phyloP scores from a whole-genome alignment of 2,797 vertebrate genomes.

The Hoplostethus atlanticus region DNA sequence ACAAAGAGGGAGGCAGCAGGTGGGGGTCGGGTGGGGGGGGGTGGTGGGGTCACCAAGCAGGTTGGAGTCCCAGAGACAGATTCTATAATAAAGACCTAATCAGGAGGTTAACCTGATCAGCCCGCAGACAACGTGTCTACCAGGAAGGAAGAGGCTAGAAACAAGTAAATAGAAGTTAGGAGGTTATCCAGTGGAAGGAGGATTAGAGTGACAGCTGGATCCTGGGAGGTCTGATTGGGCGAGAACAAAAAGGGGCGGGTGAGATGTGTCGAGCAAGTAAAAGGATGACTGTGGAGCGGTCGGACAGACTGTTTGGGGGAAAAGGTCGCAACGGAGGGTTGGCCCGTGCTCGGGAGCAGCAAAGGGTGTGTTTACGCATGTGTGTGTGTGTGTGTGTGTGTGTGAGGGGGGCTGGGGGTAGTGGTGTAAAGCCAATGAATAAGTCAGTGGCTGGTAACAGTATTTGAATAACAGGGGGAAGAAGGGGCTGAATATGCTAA shows the following conservation, averaged over 20 bases:
- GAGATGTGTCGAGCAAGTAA: constrained; percentile 49
- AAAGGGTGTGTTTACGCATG: constrained; percentile 41
- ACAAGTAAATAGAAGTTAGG: constrained; percentile 77
- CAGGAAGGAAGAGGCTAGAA: neutral
- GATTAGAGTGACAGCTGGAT: constrained; percentile 62
- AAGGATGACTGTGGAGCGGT: constrained; percentile 41
- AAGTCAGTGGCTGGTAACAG: constrained; percentile 92
- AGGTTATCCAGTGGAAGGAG: neutral
- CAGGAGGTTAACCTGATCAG: constrained; percentile 72
- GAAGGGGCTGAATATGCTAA: constrained; percentile 92
- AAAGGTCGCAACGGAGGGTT: constrained; percentile 13
- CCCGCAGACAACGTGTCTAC: constrained; percentile 46
- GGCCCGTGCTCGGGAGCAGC: neutral
- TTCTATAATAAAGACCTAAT: constrained; percentile 87
- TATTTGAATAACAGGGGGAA: constrained; percentile 80
- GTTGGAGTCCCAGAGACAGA: constrained; percentile 90
- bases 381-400: constrained; percentile 16
- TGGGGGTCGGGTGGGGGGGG: constrained; percentile 52
- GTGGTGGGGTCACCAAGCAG: constrained; percentile 87
- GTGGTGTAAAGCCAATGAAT: constrained; percentile 96
- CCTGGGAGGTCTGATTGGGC: constrained; percentile 61
- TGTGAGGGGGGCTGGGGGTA: constrained; percentile 66
- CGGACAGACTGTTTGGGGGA: constrained; percentile 20
- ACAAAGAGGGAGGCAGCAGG: constrained; percentile 89
- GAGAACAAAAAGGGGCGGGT: constrained; percentile 46